phyloP scores from a whole-genome alignment of 2,888 invertebrate species.

The Loripinus fragilis region DNA sequence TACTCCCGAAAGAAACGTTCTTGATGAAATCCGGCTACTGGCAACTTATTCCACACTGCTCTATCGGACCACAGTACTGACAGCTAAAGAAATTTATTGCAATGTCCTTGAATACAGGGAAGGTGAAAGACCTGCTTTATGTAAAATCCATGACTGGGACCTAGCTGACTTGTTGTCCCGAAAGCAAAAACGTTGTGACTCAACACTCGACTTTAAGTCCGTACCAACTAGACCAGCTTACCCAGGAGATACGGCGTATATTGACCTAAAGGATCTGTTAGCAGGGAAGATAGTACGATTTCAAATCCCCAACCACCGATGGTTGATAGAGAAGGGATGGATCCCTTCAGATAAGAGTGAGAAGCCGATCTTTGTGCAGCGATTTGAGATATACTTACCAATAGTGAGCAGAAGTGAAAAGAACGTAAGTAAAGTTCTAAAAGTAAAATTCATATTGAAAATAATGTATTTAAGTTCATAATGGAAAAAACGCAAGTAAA shows the following conservation, averaged over 20 bases:
- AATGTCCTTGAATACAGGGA: conserved; percentile 9
- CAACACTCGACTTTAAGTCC: not conserved
- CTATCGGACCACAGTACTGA: not conserved
- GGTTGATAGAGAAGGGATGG: conserved; percentile 2
- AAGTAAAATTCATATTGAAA: no score
- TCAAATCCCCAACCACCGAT: not conserved
- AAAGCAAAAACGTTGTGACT: not conserved
- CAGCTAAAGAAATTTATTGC: conserved; percentile 9
- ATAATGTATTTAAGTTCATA: no score
- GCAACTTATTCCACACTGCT: not conserved
- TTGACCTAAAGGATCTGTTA: not conserved
- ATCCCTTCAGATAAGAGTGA: not conserved
- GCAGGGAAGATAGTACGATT: not conserved
- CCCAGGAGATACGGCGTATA: not conserved
- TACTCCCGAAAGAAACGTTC: not conserved
- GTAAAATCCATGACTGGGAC: not conserved
- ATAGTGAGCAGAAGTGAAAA: not conserved
- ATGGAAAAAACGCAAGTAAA: no score
- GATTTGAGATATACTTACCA: conserved; percentile 12
- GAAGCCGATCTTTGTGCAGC: not conserved
- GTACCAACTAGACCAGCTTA: not conserved
- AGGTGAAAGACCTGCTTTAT: not conserved
- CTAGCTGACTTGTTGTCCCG: not conserved
- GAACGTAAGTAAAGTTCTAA: conserved; percentile 2
- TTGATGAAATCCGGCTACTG: not conserved